Evolutionary conservation across 2,888 invertebrate genomes (phyloP).

Genomic region (Eristalis pertinax): DNA sequence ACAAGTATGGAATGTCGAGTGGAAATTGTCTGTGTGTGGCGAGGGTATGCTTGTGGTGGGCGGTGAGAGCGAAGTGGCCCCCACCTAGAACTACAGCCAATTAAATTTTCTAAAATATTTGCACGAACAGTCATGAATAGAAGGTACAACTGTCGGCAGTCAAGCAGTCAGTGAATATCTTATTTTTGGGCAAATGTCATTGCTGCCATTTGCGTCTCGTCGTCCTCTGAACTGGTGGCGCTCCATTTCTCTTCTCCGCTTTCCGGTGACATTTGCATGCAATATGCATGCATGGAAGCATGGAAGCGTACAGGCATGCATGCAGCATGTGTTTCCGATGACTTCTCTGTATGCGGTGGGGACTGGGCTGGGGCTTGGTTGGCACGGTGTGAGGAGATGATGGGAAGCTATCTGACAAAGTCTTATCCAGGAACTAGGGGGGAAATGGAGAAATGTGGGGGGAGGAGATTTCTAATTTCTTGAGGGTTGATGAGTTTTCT

Average conservation of each 20-base stretch:
- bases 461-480: slow-evolving; percentile 62
- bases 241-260: slow-evolving; percentile 1
- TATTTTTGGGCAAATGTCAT: slow-evolving; percentile 56
- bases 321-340: slow-evolving; percentile 64
- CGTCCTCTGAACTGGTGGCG: background rate
- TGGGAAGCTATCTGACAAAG: background rate
- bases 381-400: background rate
- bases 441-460: background rate
- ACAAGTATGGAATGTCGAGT: slow-evolving; percentile 11
- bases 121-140: slow-evolving; percentile 6
- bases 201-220: slow-evolving; percentile 22
- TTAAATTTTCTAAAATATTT: slow-evolving; percentile 56
- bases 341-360: background rate
- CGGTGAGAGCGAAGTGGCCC: background rate
- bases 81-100: slow-evolving; percentile 32
- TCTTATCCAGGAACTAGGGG: background rate
- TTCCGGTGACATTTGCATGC: slow-evolving; percentile 58
- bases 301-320: slow-evolving; percentile 16
- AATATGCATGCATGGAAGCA: slow-evolving; percentile 42
- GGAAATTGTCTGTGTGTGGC: background rate
- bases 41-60: background rate
- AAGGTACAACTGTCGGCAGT: background rate
- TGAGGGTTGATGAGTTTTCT: slow-evolving; percentile 64
- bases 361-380: background rate
- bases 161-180: slow-evolving; percentile 31